Base-by-base conservation (phyloP, 2,113 vertebrate genomes). In the Thalassoma bifasciatum region DNA sequence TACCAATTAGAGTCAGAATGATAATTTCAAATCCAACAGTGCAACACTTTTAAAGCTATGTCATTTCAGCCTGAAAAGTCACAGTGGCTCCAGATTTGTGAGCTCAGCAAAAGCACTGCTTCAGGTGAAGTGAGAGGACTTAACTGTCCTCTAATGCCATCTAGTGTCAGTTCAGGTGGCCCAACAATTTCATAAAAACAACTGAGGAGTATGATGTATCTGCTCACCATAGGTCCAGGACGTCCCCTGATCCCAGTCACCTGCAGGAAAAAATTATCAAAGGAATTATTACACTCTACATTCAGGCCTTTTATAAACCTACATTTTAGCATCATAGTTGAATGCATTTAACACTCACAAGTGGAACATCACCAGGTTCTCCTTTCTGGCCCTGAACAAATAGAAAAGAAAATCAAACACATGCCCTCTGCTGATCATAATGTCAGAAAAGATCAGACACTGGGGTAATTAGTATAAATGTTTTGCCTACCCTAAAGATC, bases 331-430 rank as follows among this genome's bases (percentile, higher is more conserved):
- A 11, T 56, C 8, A n/a, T n/a, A 11, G 3, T 38, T 4, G 34
- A 1, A 40, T 17, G 1, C 0, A 47, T 10, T 8, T 37, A 17
- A 47, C 37, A 96, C 96, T 95, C 92, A 99, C 98, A 75, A 92
- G 47, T 77, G 97, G 98, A 38, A 99, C 97, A 72, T 96, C 89
- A 75, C 98, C 98, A 21, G 98, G 97, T 81, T 99, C 98, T 87
- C 98, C 98, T 89, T 99, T 99, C 92, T 96, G 96, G 77, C 97
- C 98, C 97, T 99, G 69, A 56, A 70, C 16, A 46, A 79, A 87
- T 16, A 70, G 64, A 71, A 19, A 81, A 4, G 0, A 5, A 64
- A 5, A 13, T 70, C 19, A 76, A 53, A 44, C 14, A 46, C 36
- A 30, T 5, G 2, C 4, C 17, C n/a, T 26, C 16, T n/a, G 14